Base-by-base conservation (phyloP, 2,113 vertebrate genomes). In the Apteryx owenii region DNA sequence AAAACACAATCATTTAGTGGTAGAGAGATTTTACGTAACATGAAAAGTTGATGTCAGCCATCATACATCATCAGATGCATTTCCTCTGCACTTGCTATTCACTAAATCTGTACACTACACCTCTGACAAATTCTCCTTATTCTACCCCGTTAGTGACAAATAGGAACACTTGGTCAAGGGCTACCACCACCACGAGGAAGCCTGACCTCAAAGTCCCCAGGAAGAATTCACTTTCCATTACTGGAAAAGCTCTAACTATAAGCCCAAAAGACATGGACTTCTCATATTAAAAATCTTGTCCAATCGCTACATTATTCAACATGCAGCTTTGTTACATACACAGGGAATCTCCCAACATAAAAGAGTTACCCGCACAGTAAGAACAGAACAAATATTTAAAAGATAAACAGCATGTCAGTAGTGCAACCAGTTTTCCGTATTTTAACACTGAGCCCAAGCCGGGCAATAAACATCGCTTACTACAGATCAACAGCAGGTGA, bases 231-330 rank as follows among this genome's bases (percentile, higher is more conserved):
- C 48, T 81, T 60, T 14, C 5, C 5, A 0, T 38, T 83, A 65
- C 64, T 40, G 64, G 54, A 84, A 38, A 50, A 77, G 25, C 31
- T 13, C 77, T 95, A 96, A 66, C 42, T 84, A 51, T 69, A 72
- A 88, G 54, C 60, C 50, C 94, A 61, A 76, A 82, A 89, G 68
- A 60, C 81, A 93, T 1, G 0, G 70, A 83, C 12, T 17, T 89
- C 85, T 61, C 50, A n/a, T 44, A 83, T 44, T n/a, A 96, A 29
- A 93, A 96, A 94, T 31, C 26, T 84, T 88, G 96, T 76, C 60
- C 85, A 50, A 92, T 60, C 84, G 81, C 46, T 83, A 76, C 85
- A 62, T 7, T 40, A 81, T 58, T 80, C 82, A 86, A 95, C 95
- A 17, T 0, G 4, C 48, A 81, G 44, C 58, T 78, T 89, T 60